Percentiles rank a stretch among this genome's conserved stretches.
Evolutionary conservation across 2,113 vertebrate species (phyloP).

Genomic region (Phodopus roborovskii): DNA sequence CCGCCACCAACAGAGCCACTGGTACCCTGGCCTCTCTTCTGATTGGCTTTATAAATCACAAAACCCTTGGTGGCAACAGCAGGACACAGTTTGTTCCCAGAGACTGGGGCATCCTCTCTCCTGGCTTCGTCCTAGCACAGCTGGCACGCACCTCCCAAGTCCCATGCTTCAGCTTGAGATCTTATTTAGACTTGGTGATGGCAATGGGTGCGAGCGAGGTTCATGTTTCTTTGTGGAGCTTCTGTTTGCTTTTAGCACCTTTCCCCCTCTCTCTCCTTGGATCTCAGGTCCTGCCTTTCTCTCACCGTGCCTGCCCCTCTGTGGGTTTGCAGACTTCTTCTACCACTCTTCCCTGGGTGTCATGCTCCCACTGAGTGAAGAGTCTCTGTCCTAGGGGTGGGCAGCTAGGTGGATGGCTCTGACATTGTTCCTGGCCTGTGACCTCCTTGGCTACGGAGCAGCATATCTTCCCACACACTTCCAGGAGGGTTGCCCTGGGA

Average conservation of each 20-base stretch:
- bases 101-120: not conserved
- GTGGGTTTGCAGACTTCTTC: not conserved
- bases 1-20: accelerated
- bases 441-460: not conserved
- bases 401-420: not conserved
- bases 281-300: not conserved
- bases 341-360: not conserved
- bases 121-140: not conserved
- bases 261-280: not conserved
- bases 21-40: not conserved
- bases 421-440: not conserved
- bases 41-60: not conserved
- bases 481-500: constrained; percentile 51
- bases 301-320: not conserved
- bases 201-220: not conserved
- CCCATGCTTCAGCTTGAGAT: not conserved
- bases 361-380: not conserved
- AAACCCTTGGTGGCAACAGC: not conserved
- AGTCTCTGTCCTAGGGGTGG: not conserved
- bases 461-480: not conserved
- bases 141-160: not conserved
- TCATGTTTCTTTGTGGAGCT: not conserved
- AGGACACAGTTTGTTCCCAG: not conserved
- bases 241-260: constrained; percentile 15
- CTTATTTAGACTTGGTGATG: not conserved